Percentiles rank a stretch among this genome's conserved stretches.
Conservation (phyloP, 2,113 vertebrate species). For the Passer domesticus region DNA sequence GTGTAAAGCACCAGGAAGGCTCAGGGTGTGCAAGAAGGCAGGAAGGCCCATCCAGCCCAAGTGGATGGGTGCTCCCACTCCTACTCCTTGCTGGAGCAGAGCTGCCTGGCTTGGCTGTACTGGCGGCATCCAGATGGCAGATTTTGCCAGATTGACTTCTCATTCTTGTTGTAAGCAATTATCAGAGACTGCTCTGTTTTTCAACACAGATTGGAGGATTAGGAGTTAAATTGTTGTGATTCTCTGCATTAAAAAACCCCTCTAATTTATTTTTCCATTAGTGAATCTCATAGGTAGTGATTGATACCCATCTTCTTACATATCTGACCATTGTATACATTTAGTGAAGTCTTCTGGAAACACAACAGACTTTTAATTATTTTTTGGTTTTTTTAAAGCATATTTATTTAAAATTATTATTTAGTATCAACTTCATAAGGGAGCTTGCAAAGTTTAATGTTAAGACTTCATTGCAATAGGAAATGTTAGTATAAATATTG, state of each 20-base stretch:
- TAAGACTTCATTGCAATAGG: background rate
- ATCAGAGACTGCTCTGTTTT: background rate
- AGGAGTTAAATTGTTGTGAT: background rate
- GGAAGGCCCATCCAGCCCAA: background rate
- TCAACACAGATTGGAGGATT: background rate
- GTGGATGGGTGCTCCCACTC: background rate
- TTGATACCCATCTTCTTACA: background rate
- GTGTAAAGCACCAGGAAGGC: rapidly evolving
- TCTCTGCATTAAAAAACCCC: background rate
- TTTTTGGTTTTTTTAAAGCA: rapidly evolving
- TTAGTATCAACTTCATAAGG: background rate
- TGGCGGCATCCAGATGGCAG: background rate
- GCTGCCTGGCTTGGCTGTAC: background rate
- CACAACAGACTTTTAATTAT: background rate
- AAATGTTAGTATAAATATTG: background rate
- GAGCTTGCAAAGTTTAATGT: background rate
- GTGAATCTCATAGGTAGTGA: background rate
- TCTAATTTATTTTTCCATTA: background rate
- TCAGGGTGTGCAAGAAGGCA: background rate
- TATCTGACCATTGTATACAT: background rate
- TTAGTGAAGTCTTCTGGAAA: background rate
- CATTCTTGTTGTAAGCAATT: background rate
- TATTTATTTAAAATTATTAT: background rate
- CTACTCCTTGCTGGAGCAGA: background rate
- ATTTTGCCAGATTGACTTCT: background rate